Percentiles rank a stretch among this genome's conserved stretches.
Evolutionary conservation across 2,888 invertebrate species (phyloP).

Genomic region (Ramazzottius varieornatus): DNA sequence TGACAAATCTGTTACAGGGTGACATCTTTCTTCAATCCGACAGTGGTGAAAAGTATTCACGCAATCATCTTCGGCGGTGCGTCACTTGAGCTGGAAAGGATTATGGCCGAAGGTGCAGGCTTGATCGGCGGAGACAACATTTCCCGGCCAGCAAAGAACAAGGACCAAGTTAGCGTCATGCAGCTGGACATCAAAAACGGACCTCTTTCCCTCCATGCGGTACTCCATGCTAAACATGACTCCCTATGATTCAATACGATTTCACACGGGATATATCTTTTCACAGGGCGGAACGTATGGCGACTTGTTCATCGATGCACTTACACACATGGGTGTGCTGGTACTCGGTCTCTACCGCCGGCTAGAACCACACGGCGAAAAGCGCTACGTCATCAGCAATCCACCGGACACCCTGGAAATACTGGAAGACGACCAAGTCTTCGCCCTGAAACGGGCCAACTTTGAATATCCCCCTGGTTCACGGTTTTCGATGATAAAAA

Average conservation of each 20-base stretch:
- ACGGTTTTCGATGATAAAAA: background rate
- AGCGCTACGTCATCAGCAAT: slow-evolving; percentile 1
- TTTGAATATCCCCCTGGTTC: too few relatives aligned
- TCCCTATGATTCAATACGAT: background rate
- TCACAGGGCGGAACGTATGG: background rate
- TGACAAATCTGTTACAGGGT: background rate
- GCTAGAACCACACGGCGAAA: background rate
- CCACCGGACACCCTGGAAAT: background rate
- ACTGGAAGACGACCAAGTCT: background rate
- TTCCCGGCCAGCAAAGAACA: background rate
- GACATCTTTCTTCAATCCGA: background rate
- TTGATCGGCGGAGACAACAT: background rate
- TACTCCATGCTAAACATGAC: background rate
- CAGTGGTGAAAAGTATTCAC: background rate
- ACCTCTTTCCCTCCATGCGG: background rate
- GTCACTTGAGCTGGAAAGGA: background rate
- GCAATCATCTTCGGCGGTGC: background rate
- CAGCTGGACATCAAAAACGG: background rate
- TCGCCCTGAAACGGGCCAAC: background rate
- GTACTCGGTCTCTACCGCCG: background rate
- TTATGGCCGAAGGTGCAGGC: background rate
- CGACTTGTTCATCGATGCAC: background rate
- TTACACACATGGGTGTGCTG: background rate
- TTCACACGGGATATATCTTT: background rate
- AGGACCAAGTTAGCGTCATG: background rate